A percentile compares a stretch with the other conserved stretches of the same genome.
phyloP scores from a whole-genome alignment of 2,888 invertebrate species.

The Xestia c-nigrum region DNA sequence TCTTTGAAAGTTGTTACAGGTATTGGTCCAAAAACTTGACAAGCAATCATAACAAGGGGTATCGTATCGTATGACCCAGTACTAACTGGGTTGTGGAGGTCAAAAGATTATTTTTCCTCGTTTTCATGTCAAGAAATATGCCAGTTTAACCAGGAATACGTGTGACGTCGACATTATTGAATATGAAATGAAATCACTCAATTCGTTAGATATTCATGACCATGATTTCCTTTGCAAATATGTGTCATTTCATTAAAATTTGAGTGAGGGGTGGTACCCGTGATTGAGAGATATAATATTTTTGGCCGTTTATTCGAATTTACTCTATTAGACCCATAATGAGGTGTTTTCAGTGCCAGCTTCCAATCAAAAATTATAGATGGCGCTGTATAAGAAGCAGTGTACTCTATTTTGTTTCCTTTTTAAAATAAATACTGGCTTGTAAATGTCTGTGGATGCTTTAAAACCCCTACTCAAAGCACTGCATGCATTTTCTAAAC shows the following conservation, averaged over 20 bases:
- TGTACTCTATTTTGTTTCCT: too few species aligned
- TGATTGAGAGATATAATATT: neutral
- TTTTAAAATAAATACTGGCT: too few species aligned
- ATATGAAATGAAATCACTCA: constrained; percentile 47
- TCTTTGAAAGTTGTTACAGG: neutral
- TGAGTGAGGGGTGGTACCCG: constrained; percentile 44
- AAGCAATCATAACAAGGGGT: neutral
- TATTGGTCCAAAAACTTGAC: neutral
- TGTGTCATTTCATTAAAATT: constrained; percentile 59
- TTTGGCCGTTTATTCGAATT: too few species aligned
- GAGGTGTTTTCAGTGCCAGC: too few species aligned
- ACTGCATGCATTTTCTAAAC: too few species aligned
- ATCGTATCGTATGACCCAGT: neutral
- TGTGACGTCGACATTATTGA: constrained; percentile 22
- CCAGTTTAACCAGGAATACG: neutral
- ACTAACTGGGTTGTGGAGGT: neutral
- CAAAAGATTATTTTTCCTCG: neutral
- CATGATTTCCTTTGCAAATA: constrained; percentile 71
- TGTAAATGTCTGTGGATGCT: too few species aligned
- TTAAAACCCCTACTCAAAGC: too few species aligned
- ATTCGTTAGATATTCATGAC: constrained; percentile 81
- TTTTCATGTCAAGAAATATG: neutral
- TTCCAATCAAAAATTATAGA: too few species aligned
- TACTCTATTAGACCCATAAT: too few species aligned
- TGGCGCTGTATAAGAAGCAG: too few species aligned